Base-by-base conservation (phyloP, 2,113 vertebrate species). In the Carassius carassius region DNA sequence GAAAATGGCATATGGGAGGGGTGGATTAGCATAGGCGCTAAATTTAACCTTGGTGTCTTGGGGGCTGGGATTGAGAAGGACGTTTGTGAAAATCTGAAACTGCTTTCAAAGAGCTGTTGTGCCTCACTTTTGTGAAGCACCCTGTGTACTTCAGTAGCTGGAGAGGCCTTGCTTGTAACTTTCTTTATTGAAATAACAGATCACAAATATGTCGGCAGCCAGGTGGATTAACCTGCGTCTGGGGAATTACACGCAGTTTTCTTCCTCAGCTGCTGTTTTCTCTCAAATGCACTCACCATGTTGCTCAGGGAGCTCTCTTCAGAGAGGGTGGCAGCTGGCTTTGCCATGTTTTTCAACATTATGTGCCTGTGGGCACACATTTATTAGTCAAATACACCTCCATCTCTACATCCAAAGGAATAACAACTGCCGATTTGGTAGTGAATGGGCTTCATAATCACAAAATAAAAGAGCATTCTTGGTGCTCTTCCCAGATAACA, bases 221-320 rank as follows among this genome's bases (percentile, higher is more conserved):
- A 72, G 75, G n/a, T 63, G 70, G 83, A 69, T 84, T 90, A 85
- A 80, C 58, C 76, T 82, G 41, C 12, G 84, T 49, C 74, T 86
- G 44, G 87, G 87, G 88, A 90, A 86, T 88, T 37, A 1, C 14
- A 91, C 74, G 78, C 89, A 92, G 83, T 72, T 72, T 82, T 72
- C 49, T 41, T 90, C 70, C 89, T 92, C 93, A 94, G 92, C 92
- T 94, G 93, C 56, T 67, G 82, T 87, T 80, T 78, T 72, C 12
- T 65, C 81, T 85, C 82, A 86, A 90, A 80, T 86, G 90, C 86
- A 23, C 84, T 82, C 74, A 86, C 85, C 54, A 72, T 78, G 29
- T 86, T 79, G 76, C 84, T 35, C 11, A 73, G 90, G 88, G 88
- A 88, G 9, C 19, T 70, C 84, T 88, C 84, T 85, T 85, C 41